Evolutionary conservation across 2,888 invertebrate genomes (phyloP), one percentile per base, ranked within the genome.

Genomic region (Xylophagus ater): DNA sequence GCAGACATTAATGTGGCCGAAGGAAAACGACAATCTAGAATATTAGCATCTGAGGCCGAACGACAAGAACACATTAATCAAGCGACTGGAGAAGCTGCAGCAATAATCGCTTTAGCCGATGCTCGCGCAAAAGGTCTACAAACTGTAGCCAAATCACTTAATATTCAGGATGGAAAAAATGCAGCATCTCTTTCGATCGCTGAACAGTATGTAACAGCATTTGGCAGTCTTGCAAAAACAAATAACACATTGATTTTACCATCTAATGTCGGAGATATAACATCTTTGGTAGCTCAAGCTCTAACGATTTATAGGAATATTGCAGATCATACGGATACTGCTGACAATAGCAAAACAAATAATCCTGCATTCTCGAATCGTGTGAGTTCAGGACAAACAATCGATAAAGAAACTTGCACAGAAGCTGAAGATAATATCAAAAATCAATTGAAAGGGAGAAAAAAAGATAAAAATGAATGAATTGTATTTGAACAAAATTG

Each of bases 1-100:
- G 87, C 88, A 0, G 92, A 96, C 47, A 93, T 99, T 42, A 98
- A 99, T 65, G 86, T 94, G 5, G 98, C 98, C 0, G 93, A 97
- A 65, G 98, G 98, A 56, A 86, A 90, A 66, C 78, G 96, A 44
- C 78, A 81, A 58, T 75, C 96, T 0, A 74, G 85, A 54, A 94
- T 98, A 64, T 71, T 98, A 41, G 86, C 84, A 3, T 97, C 94
- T 42, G 97, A 99, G 75, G 98, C 96, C 25, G 84, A 87, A 52
- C 81, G 84, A 51, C 81, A 85, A 54, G 96, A 97, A 63, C 83
- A 90, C 57, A 90, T 97, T 45, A 97, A 97, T 65, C 80, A 83
- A 60, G 96, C 94, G 2, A 74, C 73, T 42, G 94, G 93, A 60
- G 90, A 93, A 60, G 94, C 96, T 1, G 75, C 86, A 44, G 96